Evolutionary conservation across 2,113 vertebrate species (phyloP).

Genomic region (Channa argus): DNA sequence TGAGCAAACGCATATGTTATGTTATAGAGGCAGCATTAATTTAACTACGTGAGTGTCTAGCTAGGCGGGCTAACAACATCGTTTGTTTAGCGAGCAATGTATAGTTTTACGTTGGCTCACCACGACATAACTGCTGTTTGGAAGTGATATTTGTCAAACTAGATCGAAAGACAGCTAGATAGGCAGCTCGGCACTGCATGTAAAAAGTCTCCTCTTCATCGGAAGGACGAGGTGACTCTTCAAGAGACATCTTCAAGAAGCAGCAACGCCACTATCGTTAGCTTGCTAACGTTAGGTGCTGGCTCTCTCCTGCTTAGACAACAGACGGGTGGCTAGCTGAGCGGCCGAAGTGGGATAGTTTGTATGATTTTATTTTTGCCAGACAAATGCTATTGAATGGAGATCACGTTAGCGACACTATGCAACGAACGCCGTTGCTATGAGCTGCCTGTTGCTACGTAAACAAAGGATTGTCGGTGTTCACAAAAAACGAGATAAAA

Average conservation of each 20-base stretch:
- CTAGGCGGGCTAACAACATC: no score
- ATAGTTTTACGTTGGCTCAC: conserved; percentile 76
- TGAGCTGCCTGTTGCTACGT: conserved; percentile 67
- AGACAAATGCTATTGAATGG: no score
- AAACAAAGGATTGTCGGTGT: conserved; percentile 59
- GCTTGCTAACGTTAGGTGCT: conserved; percentile 4
- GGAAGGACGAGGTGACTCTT: conserved; percentile 64
- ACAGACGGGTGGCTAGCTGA: not conserved
- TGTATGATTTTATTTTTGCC: no score
- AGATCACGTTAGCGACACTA: not conserved
- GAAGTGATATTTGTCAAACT: conserved; percentile 92
- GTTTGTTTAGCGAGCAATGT: no score
- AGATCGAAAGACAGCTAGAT: conserved; percentile 89
- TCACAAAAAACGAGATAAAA: conserved; percentile 15
- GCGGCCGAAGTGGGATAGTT: no score
- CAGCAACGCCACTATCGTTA: not conserved
- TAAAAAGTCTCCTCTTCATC: conserved; percentile 91
- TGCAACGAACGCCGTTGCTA: conserved; percentile 13
- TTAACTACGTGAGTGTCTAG: no score
- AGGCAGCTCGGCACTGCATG: conserved; percentile 89
- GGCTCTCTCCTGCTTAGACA: not conserved
- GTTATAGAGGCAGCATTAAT: not conserved
- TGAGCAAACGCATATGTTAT: not conserved
- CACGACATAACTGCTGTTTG: conserved; percentile 89
- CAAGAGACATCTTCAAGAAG: conserved; percentile 62